Evolutionary conservation across 2,113 vertebrate genomes (phyloP).

Genomic region (Podocnemis expansa): DNA sequence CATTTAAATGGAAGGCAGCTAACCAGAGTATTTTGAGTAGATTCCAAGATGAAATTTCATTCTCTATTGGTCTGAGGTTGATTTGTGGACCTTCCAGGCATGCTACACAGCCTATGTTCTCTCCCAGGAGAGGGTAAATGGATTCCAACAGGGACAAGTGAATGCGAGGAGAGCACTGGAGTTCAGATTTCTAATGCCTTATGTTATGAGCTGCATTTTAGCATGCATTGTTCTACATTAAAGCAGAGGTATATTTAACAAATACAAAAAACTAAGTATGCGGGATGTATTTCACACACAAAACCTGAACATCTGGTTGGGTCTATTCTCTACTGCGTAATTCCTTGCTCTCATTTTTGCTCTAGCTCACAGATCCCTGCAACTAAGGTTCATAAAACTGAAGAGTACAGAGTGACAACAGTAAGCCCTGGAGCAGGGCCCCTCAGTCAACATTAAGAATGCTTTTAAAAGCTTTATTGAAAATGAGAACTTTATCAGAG

Average conservation of each 20-base stretch:
- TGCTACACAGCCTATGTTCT: neutral
- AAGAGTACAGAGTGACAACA: neutral
- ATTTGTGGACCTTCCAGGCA: rapidly evolving
- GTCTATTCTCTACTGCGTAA: neutral
- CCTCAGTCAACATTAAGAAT: neutral
- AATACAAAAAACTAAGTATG: neutral
- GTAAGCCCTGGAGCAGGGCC: neutral
- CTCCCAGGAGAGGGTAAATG: neutral
- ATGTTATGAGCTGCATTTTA: neutral
- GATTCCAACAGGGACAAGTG: neutral
- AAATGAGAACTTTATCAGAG: neutral
- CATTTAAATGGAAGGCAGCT: neutral
- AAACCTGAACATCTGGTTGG: neutral
- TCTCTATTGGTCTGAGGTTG: neutral
- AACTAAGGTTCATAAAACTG: neutral
- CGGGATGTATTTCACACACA: neutral
- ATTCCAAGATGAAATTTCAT: neutral
- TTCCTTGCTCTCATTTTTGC: neutral
- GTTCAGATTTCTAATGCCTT: neutral
- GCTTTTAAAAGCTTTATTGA: constrained; percentile 10
- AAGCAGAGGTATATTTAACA: neutral
- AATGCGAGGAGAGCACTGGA: neutral
- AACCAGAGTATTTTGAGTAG: neutral
- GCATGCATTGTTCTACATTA: neutral
- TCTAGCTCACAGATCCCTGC: neutral